Conservation (phyloP, 2,888 invertebrate species). For the Agrochola circellaris region DNA sequence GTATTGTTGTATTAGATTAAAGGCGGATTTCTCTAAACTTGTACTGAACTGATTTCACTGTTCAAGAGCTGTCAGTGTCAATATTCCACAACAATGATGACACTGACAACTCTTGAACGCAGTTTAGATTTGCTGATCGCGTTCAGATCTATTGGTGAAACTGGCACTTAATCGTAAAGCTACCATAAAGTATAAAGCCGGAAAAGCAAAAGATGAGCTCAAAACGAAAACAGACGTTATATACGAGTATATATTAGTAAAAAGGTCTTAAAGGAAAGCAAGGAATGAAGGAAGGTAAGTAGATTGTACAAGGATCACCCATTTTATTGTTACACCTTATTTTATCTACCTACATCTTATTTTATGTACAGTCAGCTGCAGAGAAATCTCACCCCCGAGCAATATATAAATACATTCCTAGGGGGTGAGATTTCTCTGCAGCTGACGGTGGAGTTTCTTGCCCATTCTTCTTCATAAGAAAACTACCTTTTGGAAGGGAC, state of each 20-base stretch:
- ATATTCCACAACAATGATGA: too few relatives aligned
- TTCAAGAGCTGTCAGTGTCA: background rate
- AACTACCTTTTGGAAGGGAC: too few relatives aligned
- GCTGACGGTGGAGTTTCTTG: too few relatives aligned
- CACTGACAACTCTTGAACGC: background rate
- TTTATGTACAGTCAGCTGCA: background rate
- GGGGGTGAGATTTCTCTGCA: too few relatives aligned
- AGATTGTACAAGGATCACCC: background rate
- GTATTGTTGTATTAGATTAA: background rate
- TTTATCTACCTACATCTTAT: background rate
- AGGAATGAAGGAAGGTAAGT: too few relatives aligned
- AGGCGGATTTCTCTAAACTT: background rate
- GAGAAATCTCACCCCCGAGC: too few relatives aligned
- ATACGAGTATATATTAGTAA: too few relatives aligned
- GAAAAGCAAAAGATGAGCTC: background rate
- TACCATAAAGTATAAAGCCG: background rate
- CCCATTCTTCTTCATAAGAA: too few relatives aligned
- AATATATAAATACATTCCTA: too few relatives aligned
- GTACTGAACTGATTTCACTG: background rate
- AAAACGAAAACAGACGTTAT: conserved; percentile 1
- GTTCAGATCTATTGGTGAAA: background rate
- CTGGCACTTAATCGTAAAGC: background rate
- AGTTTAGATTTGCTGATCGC: background rate
- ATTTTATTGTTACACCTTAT: background rate
- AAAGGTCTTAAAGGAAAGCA: background rate